These are phyloP conservation scores for Conopomorpha cramerella DNA, from an alignment of 1,140 invertebrate species.

Conservation along the genomic window DNA sequence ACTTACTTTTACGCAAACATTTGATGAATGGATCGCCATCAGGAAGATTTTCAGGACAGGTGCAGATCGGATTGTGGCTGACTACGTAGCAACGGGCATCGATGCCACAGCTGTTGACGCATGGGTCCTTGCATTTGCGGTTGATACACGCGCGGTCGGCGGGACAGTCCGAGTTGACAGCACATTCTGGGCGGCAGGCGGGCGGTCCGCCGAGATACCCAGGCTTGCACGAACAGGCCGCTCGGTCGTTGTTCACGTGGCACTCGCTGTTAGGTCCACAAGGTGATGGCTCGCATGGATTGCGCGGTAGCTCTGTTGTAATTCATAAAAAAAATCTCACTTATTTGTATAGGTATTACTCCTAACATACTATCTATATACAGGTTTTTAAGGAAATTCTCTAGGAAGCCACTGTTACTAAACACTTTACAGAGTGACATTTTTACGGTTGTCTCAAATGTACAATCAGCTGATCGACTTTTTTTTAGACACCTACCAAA, in stretches of 20 bases:
- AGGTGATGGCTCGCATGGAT: conserved; percentile 79
- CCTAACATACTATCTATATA: no score
- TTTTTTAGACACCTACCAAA: no score
- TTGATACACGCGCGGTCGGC: conserved; percentile 76
- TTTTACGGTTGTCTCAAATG: no score
- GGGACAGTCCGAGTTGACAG: conserved; percentile 77
- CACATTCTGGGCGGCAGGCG: conserved; percentile 77
- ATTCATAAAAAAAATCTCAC: no score
- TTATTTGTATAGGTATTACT: no score
- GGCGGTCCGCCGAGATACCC: conserved; percentile 79
- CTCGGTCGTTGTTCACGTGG: conserved; percentile 68
- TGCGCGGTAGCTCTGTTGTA: conserved; percentile 54
- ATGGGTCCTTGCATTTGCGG: conserved; percentile 82
- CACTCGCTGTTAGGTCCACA: conserved; percentile 84
- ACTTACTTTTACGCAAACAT: conserved; percentile 73
- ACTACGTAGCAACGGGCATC: conserved; percentile 79
- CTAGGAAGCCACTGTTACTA: no score
- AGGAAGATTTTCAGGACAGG: conserved; percentile 71
- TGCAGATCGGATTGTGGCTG: conserved; percentile 85
- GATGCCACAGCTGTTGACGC: conserved; percentile 76
- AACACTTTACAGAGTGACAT: no score
- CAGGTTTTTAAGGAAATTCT: no score
- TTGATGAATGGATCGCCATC: conserved; percentile 82
- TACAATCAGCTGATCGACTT: no score
- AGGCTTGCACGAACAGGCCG: conserved; percentile 78